Evolutionary conservation across 2,888 invertebrate species (phyloP), one percentile per base, ranked within the genome.

Genomic region (Notodromas monacha): DNA sequence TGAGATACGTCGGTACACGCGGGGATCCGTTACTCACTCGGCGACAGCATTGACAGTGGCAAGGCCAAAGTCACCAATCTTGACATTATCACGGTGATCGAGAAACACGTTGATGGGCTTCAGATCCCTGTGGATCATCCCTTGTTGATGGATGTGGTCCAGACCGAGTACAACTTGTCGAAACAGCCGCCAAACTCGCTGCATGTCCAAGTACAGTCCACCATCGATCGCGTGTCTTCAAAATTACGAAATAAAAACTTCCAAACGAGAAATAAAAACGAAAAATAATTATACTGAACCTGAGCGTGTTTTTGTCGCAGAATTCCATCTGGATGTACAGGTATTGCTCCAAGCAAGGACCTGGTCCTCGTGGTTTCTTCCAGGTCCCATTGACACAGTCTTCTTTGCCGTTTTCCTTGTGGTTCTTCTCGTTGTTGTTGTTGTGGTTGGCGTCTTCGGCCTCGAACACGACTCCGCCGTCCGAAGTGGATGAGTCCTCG

Each of bases 291-390:
- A 26, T 30, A 5, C 14, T 30, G 21, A 29, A 29, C 13, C 12
- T 8, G 16, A 84, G 50, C 0, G 92, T 96, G 40, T 73, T 76
- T 43, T 81, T 86, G 45, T 89, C 89, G 48, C 96, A 96, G 49
- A 81, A 89, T 52, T 96, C 92, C 96, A 96, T 96, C 55, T 92
- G 77, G 39, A 76, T 74, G 44, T 76, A 84, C 54, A 86, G 62
- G 33, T 67, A 67, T 43, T 68, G 66, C 29, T 21, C 6, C n/a
- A n/a, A n/a, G n/a, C n/a, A n/a, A n/a, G n/a, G n/a, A n/a, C n/a
- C n/a, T n/a, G n/a, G n/a, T n/a, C n/a, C n/a, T n/a, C n/a, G n/a
- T n/a, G n/a, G n/a, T n/a, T n/a, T n/a, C n/a, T n/a, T n/a, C n/a
- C n/a, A n/a, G n/a, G n/a, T n/a, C n/a, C n/a, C n/a, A n/a, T n/a